Evolutionary conservation across 2,888 invertebrate species (phyloP), one percentile per base, ranked within the genome.

Genomic region (Alsophila aescularia): DNA sequence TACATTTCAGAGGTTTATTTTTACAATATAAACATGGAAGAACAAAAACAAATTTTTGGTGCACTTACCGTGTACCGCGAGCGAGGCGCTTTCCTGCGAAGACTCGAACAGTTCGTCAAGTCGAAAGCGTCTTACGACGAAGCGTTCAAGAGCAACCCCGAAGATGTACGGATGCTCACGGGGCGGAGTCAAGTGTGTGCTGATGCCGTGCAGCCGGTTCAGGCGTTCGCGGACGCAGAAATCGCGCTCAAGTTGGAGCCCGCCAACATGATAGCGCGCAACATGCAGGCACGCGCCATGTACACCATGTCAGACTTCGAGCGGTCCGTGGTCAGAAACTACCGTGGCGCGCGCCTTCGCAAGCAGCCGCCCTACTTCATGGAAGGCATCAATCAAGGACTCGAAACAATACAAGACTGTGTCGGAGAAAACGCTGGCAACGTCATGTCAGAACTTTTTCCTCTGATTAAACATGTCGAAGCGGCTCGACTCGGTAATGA

Each of bases 301-400:
- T 90, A 91, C 62, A 86, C 89, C 8, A 86, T 90, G 87, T 85
- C 87, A 0, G 89, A 91, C 62, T 91, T 90, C 56, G 91, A 91
- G 53, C 77, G 83, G 31, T 88, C 89, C 1, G 83, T 90, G 2
- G 86, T 90, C 10, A 87, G 88, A 81, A 90, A 89, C 63, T 85
- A 73, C 51, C 81, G 90, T 3, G 91, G 91, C 1, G 65, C 78
- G 0, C 73, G 85, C 14, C 53, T 59, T 18, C 82, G 91, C 8
- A 75, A 75, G 2, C 85, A 89, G 58, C 91, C 91, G 1, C 87
- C 88, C 0, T 91, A 91, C 63, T 91, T 91, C 62, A 79, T 69
- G 36, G 90, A 90, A 65, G 90, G 91, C 10, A 88, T 90, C 13
- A 87, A 84, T 63, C 89, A 90, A 69, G 90, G 90, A 2, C 51